phyloP scores from a whole-genome alignment of 1,140 invertebrate genomes.

The Anastrepha ludens region DNA sequence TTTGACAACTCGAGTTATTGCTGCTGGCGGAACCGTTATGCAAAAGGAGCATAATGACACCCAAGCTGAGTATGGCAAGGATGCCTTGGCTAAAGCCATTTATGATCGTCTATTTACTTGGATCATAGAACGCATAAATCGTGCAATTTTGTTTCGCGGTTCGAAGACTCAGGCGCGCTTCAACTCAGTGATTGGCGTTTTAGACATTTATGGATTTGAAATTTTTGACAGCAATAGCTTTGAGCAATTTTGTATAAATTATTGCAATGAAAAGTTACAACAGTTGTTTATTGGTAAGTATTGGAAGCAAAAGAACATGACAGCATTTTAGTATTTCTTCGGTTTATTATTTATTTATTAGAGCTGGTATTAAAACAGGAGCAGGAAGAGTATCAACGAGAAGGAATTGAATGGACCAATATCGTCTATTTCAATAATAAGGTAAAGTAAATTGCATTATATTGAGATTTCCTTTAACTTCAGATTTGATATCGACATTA shows the following conservation, averaged over 20 bases:
- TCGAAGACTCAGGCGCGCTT: constrained; percentile 69
- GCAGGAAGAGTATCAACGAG: constrained; percentile 94
- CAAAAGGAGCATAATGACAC: constrained; percentile 90
- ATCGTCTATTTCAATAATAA: constrained; percentile 96
- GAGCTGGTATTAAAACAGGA: constrained; percentile 96
- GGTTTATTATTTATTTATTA: constrained; percentile 65
- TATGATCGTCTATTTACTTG: constrained; percentile 94
- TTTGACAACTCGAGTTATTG: constrained; percentile 90
- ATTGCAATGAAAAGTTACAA: constrained; percentile 97
- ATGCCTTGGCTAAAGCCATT: constrained; percentile 95
- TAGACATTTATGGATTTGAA: constrained; percentile 99
- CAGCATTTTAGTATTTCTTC: not conserved
- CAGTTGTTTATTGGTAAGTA: constrained; percentile 94
- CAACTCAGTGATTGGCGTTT: constrained; percentile 93
- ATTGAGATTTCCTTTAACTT: too few species aligned
- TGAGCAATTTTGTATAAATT: constrained; percentile 97
- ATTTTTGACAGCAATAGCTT: constrained; percentile 97
- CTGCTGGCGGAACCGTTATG: constrained; percentile 95
- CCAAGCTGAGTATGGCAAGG: constrained; percentile 92
- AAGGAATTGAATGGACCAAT: constrained; percentile 94
- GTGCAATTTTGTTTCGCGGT: constrained; percentile 79
- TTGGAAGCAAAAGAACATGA: not conserved
- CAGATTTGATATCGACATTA: too few species aligned
- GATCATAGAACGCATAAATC: constrained; percentile 93
- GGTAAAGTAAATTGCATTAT: constrained; percentile 63